phyloP scores from a whole-genome alignment of 2,888 invertebrate species.

The Pimpla rufipes region DNA sequence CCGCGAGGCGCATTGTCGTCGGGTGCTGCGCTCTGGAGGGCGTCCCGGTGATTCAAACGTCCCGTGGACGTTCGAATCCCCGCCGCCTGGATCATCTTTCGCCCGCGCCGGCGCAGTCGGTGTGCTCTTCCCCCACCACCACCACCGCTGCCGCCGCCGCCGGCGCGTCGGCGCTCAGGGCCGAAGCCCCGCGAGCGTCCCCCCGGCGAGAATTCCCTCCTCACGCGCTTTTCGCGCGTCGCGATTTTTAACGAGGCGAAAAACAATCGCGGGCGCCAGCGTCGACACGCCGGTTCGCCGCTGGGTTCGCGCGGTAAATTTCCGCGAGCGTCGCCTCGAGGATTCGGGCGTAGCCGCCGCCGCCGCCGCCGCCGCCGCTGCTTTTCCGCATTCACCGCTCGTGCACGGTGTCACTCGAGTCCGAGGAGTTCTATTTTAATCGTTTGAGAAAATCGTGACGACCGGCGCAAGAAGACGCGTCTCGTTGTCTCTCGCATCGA shows the following conservation, averaged over 20 bases:
- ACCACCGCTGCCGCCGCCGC: not conserved
- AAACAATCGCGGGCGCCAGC: not conserved
- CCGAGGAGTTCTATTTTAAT: constrained; percentile 64
- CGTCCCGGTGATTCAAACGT: constrained; percentile 2
- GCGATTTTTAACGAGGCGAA: not conserved
- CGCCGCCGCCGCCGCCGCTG: not conserved
- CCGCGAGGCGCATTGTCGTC: not conserved
- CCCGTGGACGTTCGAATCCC: not conserved
- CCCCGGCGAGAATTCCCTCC: not conserved
- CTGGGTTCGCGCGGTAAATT: too few relatives aligned
- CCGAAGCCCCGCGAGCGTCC: not conserved
- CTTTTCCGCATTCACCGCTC: constrained; percentile 53
- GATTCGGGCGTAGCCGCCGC: not conserved
- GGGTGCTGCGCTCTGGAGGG: constrained; percentile 59
- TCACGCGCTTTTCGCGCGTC: not conserved
- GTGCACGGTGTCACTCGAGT: constrained; percentile 51
- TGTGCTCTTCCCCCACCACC: not conserved
- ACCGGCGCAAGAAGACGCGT: constrained; percentile 28
- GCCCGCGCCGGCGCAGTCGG: not conserved
- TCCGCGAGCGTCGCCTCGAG: not conserved
- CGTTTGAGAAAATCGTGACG: constrained; percentile 59
- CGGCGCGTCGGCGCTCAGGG: constrained; percentile 4
- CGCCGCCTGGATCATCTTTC: constrained; percentile 31
- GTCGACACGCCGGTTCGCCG: too few relatives aligned
- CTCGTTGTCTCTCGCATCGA: constrained; percentile 39